These are phyloP conservation scores for Dromiciops gliroides DNA, from an alignment of 2,113 vertebrate species.

Conservation along the genomic window DNA sequence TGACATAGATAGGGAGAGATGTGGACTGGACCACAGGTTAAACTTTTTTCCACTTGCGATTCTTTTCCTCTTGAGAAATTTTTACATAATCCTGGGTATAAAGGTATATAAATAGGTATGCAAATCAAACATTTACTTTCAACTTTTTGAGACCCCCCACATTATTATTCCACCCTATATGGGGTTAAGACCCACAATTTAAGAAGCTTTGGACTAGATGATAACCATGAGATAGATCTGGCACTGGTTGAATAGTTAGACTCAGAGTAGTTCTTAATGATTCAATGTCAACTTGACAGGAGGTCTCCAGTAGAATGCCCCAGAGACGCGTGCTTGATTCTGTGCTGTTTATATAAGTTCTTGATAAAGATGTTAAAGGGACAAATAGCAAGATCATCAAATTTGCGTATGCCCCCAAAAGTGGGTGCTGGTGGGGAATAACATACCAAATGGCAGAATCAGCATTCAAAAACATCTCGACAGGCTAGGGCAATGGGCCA, in stretches of 20 bases:
- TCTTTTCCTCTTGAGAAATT: too few relatives aligned
- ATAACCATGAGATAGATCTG: background rate
- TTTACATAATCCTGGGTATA: too few relatives aligned
- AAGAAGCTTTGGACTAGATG: too few relatives aligned
- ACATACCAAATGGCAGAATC: background rate
- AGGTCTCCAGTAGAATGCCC: background rate
- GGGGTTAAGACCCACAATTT: too few relatives aligned
- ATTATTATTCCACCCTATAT: too few relatives aligned
- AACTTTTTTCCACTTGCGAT: too few relatives aligned
- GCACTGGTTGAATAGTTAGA: background rate
- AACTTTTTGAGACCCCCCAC: too few relatives aligned
- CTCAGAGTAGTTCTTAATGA: background rate
- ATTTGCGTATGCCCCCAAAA: background rate
- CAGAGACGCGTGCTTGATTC: background rate
- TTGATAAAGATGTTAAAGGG: background rate
- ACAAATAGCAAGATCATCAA: background rate
- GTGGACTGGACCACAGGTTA: too few relatives aligned
- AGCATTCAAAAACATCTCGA: background rate
- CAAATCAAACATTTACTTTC: too few relatives aligned
- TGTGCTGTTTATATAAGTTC: background rate
- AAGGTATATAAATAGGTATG: too few relatives aligned
- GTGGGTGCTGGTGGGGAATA: background rate
- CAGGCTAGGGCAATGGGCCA: background rate
- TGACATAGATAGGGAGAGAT: background rate
- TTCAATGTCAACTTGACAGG: background rate